These are phyloP conservation scores for Tapirus terrestris DNA, from an alignment of 2,113 vertebrate species.

Conservation along the genomic window DNA sequence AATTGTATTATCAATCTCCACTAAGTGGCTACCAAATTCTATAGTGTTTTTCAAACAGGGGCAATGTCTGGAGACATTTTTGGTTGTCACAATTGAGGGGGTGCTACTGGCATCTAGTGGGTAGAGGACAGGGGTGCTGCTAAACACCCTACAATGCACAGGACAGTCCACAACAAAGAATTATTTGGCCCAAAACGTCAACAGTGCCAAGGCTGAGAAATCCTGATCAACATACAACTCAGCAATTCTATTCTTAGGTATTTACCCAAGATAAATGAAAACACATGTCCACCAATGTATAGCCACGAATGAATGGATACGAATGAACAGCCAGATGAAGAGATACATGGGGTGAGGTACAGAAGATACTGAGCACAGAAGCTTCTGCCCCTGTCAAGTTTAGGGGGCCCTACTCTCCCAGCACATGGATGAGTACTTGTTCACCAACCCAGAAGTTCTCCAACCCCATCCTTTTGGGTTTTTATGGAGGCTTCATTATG, in stretches of 20 bases:
- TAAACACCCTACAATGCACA: not conserved
- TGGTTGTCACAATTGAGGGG: not conserved
- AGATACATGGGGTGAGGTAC: not conserved
- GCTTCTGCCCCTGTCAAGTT: not conserved
- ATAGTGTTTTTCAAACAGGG: not conserved
- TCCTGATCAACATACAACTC: not conserved
- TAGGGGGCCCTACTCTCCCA: not conserved
- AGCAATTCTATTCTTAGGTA: not conserved
- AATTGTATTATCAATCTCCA: not conserved
- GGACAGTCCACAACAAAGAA: not conserved
- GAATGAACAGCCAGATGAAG: not conserved
- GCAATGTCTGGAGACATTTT: not conserved
- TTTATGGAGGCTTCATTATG: not conserved
- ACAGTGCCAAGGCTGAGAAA: not conserved
- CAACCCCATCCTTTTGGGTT: not conserved
- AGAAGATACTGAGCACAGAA: not conserved
- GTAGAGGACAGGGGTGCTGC: not conserved
- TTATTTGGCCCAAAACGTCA: not conserved
- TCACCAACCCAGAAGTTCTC: not conserved
- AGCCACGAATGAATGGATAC: not conserved
- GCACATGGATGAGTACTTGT: not conserved
- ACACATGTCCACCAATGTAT: not conserved
- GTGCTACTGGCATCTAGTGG: not conserved
- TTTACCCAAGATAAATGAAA: not conserved
- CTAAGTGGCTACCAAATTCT: not conserved